Evolutionary conservation across 2,888 invertebrate genomes (phyloP).

Genomic region (Lasioglossum oenotherae): DNA sequence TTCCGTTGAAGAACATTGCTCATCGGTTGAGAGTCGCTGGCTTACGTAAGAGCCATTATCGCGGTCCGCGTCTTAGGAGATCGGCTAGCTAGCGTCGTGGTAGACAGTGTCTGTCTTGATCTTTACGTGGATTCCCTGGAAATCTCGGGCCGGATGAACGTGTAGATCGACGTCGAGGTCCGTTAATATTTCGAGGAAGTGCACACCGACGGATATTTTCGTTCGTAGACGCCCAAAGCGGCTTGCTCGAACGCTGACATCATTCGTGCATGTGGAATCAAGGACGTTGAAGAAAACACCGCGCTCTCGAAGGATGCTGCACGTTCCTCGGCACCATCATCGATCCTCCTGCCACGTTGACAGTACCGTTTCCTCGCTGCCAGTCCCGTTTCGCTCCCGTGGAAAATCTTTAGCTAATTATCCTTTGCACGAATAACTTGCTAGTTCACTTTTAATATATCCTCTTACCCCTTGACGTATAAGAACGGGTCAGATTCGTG

Average conservation of each 20-base stretch:
- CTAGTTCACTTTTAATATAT: no score
- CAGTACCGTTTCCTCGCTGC: neutral
- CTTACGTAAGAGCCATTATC: conserved; percentile 58
- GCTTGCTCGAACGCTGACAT: conserved; percentile 64
- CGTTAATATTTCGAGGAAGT: conserved; percentile 57
- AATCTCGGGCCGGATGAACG: conserved; percentile 25
- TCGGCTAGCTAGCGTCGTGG: conserved; percentile 19
- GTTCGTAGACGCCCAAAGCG: conserved; percentile 49
- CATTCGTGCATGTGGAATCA: conserved; percentile 60
- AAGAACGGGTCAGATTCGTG: no score
- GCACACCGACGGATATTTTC: conserved; percentile 56
- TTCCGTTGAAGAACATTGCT: conserved; percentile 21
- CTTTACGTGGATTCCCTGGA: conserved; percentile 45
- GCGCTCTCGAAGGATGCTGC: conserved; percentile 49
- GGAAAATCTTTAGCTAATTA: neutral
- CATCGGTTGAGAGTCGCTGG: conserved; percentile 40
- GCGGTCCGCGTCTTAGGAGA: conserved; percentile 49
- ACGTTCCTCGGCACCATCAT: neutral
- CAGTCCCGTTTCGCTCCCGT: neutral
- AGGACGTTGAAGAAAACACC: conserved; percentile 60
- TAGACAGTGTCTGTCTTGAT: conserved; percentile 25
- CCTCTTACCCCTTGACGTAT: no score
- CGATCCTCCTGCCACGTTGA: neutral
- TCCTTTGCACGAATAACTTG: no score
- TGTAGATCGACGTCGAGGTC: conserved; percentile 21